Percentiles rank a stretch among this genome's conserved stretches.
Conservation (phyloP, 2,113 vertebrate genomes). For the Empidonax alnorum region DNA sequence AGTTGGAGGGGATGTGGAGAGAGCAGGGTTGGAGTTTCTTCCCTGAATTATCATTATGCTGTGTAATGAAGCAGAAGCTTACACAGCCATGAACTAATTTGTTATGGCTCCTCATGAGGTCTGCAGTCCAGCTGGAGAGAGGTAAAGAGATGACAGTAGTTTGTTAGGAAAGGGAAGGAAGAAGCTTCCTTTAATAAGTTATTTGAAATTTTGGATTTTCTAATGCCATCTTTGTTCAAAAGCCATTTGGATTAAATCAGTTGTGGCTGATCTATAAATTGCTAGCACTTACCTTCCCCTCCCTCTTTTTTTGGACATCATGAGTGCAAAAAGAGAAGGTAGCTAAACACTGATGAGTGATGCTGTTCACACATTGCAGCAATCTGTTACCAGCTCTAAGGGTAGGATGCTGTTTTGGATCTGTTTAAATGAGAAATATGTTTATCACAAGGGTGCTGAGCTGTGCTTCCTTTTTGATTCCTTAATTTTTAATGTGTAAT, state of each 20-base stretch:
- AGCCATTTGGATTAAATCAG: slow-evolving; percentile 1
- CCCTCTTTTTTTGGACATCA: not conserved
- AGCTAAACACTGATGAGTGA: not conserved
- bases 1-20: not conserved
- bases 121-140: slow-evolving; percentile 51
- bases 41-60: slow-evolving; percentile 48
- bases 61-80: slow-evolving; percentile 72
- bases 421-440: slow-evolving; percentile 51
- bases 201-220: slow-evolving; percentile 19
- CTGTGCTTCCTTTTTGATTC: slow-evolving; percentile 36
- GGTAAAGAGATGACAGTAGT: slow-evolving; percentile 12
- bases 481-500: slow-evolving; percentile 55
- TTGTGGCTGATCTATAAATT: slow-evolving; percentile 13
- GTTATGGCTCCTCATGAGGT: slow-evolving; percentile 61
- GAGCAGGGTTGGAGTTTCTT: slow-evolving; percentile 8
- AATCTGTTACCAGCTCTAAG: slow-evolving; percentile 13
- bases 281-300: not conserved
- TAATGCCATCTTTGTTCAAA: slow-evolving; percentile 9
- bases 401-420: not conserved
- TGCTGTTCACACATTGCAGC: slow-evolving; percentile 13
- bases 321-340: not conserved
- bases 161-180: slow-evolving; percentile 12
- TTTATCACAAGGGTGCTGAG: slow-evolving; percentile 55
- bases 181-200: not conserved
- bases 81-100: slow-evolving; percentile 67